Conservation (phyloP, 2,113 vertebrate genomes). For the Delphinus delphis region DNA sequence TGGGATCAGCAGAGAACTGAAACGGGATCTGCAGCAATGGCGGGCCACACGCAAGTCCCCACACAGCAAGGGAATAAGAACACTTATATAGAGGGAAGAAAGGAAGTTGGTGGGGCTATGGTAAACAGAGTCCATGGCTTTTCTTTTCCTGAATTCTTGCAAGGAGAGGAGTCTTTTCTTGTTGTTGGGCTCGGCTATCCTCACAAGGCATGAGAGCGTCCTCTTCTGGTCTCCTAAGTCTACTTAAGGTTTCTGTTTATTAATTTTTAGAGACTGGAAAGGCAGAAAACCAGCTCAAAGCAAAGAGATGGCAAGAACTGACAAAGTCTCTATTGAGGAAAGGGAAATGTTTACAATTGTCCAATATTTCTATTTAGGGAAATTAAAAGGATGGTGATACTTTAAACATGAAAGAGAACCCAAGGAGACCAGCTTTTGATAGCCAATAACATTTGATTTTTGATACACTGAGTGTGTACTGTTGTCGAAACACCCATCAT, state of each 20-base stretch:
- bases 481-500: neutral
- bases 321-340: neutral
- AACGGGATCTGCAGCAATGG: neutral
- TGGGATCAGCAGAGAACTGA: neutral
- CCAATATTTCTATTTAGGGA: neutral
- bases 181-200: neutral
- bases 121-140: neutral
- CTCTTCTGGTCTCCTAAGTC: neutral
- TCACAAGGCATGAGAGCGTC: neutral
- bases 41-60: neutral
- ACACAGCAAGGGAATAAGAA: neutral
- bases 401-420: neutral
- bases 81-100: neutral
- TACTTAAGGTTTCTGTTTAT: neutral
- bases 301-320: neutral
- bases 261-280: neutral
- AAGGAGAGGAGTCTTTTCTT: neutral
- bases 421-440: neutral
- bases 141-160: neutral
- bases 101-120: neutral
- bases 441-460: conserved; percentile 1
- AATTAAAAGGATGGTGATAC: neutral
- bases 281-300: neutral
- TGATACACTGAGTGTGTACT: neutral
- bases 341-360: neutral